A percentile compares a stretch with the other conserved stretches of the same genome.
These are phyloP conservation scores for Picathartes gymnocephalus DNA, from an alignment of 2,113 vertebrate genomes.

Conservation along the genomic window DNA sequence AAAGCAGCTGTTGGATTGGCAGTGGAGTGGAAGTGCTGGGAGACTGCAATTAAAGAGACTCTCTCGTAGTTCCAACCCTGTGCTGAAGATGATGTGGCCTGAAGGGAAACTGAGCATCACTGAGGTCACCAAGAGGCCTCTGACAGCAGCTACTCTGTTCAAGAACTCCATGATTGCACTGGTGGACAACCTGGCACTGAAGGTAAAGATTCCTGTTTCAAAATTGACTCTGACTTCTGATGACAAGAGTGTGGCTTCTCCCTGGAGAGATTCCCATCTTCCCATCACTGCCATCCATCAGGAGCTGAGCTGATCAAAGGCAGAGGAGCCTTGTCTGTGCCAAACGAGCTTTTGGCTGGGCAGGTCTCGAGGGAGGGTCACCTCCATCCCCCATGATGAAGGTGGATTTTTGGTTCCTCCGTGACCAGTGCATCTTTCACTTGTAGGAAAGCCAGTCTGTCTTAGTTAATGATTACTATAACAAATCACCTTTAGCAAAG, in stretches of 20 bases:
- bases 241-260: not conserved
- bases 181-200: conserved; percentile 94
- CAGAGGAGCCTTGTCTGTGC: not conserved
- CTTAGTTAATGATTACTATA: not conserved
- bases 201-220: conserved; percentile 74
- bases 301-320: not conserved
- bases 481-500: not conserved
- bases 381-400: not conserved
- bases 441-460: not conserved
- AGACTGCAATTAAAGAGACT: not conserved
- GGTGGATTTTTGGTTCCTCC: not conserved
- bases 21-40: not conserved
- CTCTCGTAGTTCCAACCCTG: conserved; percentile 83
- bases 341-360: not conserved
- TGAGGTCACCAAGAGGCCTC: conserved; percentile 94
- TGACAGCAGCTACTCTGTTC: conserved; percentile 92
- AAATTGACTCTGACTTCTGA: not conserved
- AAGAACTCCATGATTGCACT: conserved; percentile 97
- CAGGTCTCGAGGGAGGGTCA: not conserved
- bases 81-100: conserved; percentile 96
- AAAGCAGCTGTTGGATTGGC: not conserved
- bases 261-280: not conserved
- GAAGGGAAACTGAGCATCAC: conserved; percentile 97
- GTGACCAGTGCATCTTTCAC: not conserved
- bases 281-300: rapidly evolving